phyloP scores from a whole-genome alignment of 2,888 invertebrate genomes.

The Epicampocera succincta region DNA sequence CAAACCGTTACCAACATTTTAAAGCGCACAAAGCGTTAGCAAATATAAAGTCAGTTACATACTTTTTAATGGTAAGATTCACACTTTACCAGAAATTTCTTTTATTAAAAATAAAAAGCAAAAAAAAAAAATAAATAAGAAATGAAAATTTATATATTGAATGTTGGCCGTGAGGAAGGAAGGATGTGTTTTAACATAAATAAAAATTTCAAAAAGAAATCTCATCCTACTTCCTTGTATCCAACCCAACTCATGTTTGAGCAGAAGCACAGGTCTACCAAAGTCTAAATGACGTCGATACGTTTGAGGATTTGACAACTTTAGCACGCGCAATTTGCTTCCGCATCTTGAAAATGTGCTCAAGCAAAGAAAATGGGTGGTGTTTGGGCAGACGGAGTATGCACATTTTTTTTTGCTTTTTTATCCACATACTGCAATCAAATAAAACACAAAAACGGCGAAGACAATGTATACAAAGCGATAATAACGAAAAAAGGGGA shows the following conservation, averaged over 20 bases:
- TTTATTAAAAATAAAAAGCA: slow-evolving; percentile 10
- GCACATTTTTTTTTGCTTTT: not conserved
- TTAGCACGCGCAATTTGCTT: slow-evolving; percentile 80
- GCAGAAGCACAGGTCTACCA: slow-evolving; percentile 60
- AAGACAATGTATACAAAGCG: slow-evolving; percentile 45
- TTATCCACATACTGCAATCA: slow-evolving; percentile 43
- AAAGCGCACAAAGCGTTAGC: slow-evolving; percentile 27
- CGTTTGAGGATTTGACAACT: slow-evolving; percentile 76
- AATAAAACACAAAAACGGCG: slow-evolving; percentile 40
- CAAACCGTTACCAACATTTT: slow-evolving; percentile 16
- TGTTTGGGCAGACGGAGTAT: slow-evolving; percentile 23
- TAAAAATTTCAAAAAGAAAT: slow-evolving; percentile 49
- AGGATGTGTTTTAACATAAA: slow-evolving; percentile 53
- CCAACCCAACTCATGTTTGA: slow-evolving; percentile 27
- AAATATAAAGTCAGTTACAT: slow-evolving; percentile 57
- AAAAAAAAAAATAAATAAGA: slow-evolving; percentile 32
- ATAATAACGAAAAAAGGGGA: slow-evolving; percentile 37
- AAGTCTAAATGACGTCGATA: slow-evolving; percentile 67
- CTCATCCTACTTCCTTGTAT: slow-evolving; percentile 24
- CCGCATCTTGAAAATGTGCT: slow-evolving; percentile 80
- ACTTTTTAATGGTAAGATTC: slow-evolving; percentile 63
- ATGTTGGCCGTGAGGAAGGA: slow-evolving; percentile 43
- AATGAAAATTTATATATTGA: slow-evolving; percentile 44
- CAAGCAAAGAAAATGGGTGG: slow-evolving; percentile 72
- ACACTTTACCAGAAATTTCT: slow-evolving; percentile 61